A percentile compares a stretch with the other conserved stretches of the same genome.
These are phyloP conservation scores for Conus betulinus DNA, from an alignment of 1,140 invertebrate species.

Conservation along the genomic window DNA sequence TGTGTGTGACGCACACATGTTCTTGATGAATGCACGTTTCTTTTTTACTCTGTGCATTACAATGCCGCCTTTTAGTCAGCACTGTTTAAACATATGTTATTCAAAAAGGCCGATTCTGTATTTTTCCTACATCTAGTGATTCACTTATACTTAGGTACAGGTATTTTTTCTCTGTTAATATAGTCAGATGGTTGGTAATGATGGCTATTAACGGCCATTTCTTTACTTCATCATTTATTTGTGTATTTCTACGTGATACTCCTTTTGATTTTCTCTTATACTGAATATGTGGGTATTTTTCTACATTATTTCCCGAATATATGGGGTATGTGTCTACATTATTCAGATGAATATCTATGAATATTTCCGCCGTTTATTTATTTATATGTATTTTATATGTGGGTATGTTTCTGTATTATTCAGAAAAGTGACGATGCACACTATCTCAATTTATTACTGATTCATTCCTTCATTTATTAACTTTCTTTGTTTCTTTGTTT, in stretches of 20 bases:
- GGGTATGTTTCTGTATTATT: not conserved
- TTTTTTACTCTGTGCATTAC: too few species aligned
- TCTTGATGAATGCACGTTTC: too few species aligned
- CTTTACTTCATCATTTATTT: not conserved
- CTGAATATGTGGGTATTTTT: too few species aligned
- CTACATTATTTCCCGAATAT: too few species aligned
- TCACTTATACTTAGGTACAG: not conserved
- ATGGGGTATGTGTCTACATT: too few species aligned
- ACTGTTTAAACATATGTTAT: too few species aligned
- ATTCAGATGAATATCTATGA: not conserved
- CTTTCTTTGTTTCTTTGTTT: not conserved
- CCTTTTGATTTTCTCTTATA: too few species aligned
- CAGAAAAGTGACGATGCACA: too few species aligned
- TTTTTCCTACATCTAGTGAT: not conserved
- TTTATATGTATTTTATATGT: not conserved
- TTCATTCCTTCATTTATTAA: not conserved
- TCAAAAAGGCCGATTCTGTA: not conserved
- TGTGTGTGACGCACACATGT: not conserved
- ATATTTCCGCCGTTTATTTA: not conserved
- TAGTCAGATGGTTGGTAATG: not conserved
- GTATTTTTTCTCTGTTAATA: not conserved
- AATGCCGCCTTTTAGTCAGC: not conserved
- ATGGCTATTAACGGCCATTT: too few species aligned
- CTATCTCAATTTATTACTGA: not conserved
- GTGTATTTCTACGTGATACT: not conserved